Conservation (phyloP, 2,113 vertebrate genomes). For the Ictalurus furcatus region DNA sequence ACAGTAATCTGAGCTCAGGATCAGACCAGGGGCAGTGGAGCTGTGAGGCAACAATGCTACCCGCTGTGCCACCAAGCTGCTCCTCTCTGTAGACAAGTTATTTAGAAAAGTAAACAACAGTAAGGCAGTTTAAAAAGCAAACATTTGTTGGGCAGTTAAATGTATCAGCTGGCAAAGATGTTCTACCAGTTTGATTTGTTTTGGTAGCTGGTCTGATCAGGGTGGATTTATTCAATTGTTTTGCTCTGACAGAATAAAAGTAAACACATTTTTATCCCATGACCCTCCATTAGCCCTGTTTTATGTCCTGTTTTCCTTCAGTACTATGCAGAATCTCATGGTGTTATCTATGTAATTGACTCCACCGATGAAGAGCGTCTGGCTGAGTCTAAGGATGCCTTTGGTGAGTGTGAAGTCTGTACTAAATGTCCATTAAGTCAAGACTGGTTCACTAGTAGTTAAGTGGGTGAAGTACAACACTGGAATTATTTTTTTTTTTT, state of each 20-base stretch:
- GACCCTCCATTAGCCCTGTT: not conserved
- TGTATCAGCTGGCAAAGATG: not conserved
- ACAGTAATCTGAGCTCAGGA: not conserved
- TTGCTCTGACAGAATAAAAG: not conserved
- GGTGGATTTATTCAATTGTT: not conserved
- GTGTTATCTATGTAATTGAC: slow-evolving; percentile 95
- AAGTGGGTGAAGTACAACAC: no score
- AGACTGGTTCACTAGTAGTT: no score
- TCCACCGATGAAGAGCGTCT: slow-evolving; percentile 93
- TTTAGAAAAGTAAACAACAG: not conserved
- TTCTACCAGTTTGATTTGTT: no score
- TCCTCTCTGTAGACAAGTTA: not conserved
- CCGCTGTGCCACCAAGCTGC: not conserved
- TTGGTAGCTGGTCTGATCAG: not conserved
- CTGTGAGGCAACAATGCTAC: no score
- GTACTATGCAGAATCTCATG: slow-evolving; percentile 97
- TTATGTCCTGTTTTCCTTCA: slow-evolving; percentile 53
- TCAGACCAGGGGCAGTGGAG: no score
- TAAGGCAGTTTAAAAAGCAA: not conserved
- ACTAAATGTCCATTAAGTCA: no score
- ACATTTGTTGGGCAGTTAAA: not conserved
- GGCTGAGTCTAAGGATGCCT: slow-evolving; percentile 90
- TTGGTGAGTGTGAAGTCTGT: slow-evolving; percentile 75
- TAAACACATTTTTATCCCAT: no score
- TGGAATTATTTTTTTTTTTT: no score